Evolutionary conservation across 2,888 invertebrate species (phyloP), one percentile per base, ranked within the genome.

Genomic region (Ormyrus labotus): DNA sequence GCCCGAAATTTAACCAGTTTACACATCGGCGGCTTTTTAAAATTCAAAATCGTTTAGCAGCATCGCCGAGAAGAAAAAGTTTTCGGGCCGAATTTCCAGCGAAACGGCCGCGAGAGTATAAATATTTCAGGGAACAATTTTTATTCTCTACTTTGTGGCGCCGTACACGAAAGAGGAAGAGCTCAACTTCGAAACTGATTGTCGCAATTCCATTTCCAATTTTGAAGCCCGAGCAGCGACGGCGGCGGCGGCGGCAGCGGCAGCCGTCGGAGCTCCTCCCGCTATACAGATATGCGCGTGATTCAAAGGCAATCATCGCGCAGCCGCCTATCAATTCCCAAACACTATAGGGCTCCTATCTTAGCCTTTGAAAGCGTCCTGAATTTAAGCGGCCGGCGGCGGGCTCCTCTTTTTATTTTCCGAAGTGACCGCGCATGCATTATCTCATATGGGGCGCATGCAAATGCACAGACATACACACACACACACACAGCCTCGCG

Each of bases 361-460:
- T 81, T 78, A 78, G 71, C 71, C 78, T 78, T 78, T 78, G 71
- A 78, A 78, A 74, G 51, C 10, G 51, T 13, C 19, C 63, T 4
- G 6, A 45, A 11, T 47, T 7, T 9, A 67, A 13, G 70, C 78
- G 65, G 6, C 47, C 58, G 34, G 13, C 51, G 58, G 61, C 10
- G 47, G 19, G 57, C 4, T 55, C 60, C 60, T 77, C 53, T 77
- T 80, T 80, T 81, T 73, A 61, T 77, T 77, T 76, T 45, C 72
- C 73, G 7, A 74, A 74, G 80, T 78, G 80, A 70, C 82, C 79
- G 72, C 82, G 80, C 77, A 80, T 80, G 70, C 74, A 78, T 80
- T 77, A 82, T 80, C 82, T 82, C 80, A 80, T 82, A 80, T 71
- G 77, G 74, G 77, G 69, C 57, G 63, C 57, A 80, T 82, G 82